phyloP scores from a whole-genome alignment of 1,140 invertebrate genomes.

The Glossosoma conforme region DNA sequence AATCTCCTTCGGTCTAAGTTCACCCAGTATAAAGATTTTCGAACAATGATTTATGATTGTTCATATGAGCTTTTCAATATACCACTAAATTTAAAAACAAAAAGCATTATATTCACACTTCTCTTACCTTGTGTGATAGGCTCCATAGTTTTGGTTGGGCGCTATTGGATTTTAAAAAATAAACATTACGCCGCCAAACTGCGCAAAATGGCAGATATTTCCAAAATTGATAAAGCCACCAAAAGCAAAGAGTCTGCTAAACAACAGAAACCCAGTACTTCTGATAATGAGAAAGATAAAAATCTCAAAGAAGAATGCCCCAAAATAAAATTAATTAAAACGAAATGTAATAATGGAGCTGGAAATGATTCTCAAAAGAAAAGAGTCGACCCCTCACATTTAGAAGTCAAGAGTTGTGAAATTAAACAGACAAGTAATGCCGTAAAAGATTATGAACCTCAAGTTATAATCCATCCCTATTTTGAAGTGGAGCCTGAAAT shows the following conservation, averaged over 20 bases:
- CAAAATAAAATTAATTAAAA: constrained; percentile 34
- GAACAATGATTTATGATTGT: constrained; percentile 81
- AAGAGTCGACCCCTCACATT: constrained; percentile 15
- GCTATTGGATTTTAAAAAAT: constrained; percentile 42
- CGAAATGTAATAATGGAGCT: constrained; percentile 24
- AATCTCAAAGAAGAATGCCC: constrained; percentile 32
- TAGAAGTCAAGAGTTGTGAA: neutral
- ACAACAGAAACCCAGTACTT: neutral
- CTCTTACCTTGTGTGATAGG: constrained; percentile 55
- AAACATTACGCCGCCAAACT: constrained; percentile 21
- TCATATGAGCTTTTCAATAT: constrained; percentile 79
- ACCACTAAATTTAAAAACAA: constrained; percentile 49
- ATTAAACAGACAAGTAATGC: neutral
- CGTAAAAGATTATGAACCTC: neutral
- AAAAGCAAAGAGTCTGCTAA: neutral
- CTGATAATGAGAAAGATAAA: neutral
- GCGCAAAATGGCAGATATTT: no score
- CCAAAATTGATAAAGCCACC: neutral
- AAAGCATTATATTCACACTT: constrained; percentile 50
- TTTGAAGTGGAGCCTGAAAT: constrained; percentile 54
- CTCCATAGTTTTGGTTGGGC: constrained; percentile 41
- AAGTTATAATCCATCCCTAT: constrained; percentile 2
- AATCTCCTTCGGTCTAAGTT: constrained; percentile 76
- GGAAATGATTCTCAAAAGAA: constrained; percentile 19
- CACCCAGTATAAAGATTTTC: constrained; percentile 68